Base-by-base conservation (phyloP, 1,140 invertebrate genomes). In the Carposina sasakii region DNA sequence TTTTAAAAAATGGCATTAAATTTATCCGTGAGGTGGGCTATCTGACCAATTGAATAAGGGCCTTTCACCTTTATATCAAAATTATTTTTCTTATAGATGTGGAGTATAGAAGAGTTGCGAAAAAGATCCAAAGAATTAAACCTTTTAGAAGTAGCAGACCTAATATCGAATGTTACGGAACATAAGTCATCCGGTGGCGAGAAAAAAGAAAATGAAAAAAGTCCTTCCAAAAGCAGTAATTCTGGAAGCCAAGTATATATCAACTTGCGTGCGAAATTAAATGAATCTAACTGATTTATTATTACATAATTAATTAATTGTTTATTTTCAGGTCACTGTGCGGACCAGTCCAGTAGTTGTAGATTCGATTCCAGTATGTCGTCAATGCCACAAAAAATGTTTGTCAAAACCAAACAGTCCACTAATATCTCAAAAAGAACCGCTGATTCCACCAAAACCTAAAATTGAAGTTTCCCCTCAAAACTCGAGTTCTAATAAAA, bases 361-460 rank as follows among this genome's bases (percentile, higher is more conserved):
- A 54, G 89, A 90, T 81, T 87, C 88, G 47, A 82, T 90, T 59
- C 86, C 89, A 26, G 89, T 92, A 8, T 92, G 91, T 74, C 87
- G 89, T 52, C 89, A 91, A 63, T 92, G 91, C 68, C 91, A 91
- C 62, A 91, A 90, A 78, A 91, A 90, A 59, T 92, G 91, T 75
- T 82, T 90, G 67, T 81, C 87, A 26, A 87, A 84, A 59, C 85
- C 85, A 45, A 85, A 84, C 37, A 86, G 85, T 66, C 85, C 85
- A 9, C 61, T 82, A 63, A 57, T 81, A 36, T 81, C 81, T 17
- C 81, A 85, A 66, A 81, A 75, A 68, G 76, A 82, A 60, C 65
- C 74, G 17, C 60, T 59, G 4, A 57, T 66, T 48, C 68, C 71
- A 26, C 55, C 58, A 10, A 81, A 77, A 61, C 68, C 67, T 8